Evolutionary conservation across 2,888 invertebrate genomes (phyloP), one percentile per base, ranked within the genome.

Genomic region (Cheilosia impressa): DNA sequence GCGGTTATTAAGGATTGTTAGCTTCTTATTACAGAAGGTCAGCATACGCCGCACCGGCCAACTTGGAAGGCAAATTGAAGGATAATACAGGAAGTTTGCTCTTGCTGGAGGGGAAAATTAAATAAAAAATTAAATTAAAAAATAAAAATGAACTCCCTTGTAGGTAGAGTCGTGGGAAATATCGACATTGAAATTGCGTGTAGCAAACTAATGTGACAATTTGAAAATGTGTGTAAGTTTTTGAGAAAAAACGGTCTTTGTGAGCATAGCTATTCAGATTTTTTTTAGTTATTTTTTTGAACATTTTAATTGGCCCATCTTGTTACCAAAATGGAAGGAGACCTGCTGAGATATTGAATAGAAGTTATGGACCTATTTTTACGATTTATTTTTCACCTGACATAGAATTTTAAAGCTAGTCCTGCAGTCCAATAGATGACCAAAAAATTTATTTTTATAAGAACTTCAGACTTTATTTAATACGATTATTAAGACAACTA

Each of bases 1-100:
- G 45, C 15, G 13, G 68, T 57, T 76, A 76, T 76, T 77, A 69
- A 34, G 77, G 77, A 69, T 62, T 69, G 77, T 77, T 68, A 60
- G 58, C 76, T 60, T 75, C 73, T 47, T 75, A 75, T 75, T 65
- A 75, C 17, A 38, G 38, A 10, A 13, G 41, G 52, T 52, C 24
- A 38, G 65, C 65, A 22, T 22, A 52, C 50, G 9, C 9, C 31
- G 31, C 38, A 22, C 5, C 24, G 22, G 4, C 15, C 13, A 41
- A 6, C 57, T 6, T 47, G 24, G 31, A 43, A 27, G 66, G 17
- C 13, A 57, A 66, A 50, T 65, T 34, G 58, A 58, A 66, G 75
- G 50, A 76, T 41, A 47, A 27, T 19, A 19, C 75, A 76, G 75
- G 75, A 76, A 76, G 66, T 76, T 27, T 58, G 2, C 41, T 58